A percentile compares a stretch with the other conserved stretches of the same genome.
These are phyloP conservation scores for Salticus scenicus DNA, from an alignment of 2,888 invertebrate genomes.

Conservation along the genomic window DNA sequence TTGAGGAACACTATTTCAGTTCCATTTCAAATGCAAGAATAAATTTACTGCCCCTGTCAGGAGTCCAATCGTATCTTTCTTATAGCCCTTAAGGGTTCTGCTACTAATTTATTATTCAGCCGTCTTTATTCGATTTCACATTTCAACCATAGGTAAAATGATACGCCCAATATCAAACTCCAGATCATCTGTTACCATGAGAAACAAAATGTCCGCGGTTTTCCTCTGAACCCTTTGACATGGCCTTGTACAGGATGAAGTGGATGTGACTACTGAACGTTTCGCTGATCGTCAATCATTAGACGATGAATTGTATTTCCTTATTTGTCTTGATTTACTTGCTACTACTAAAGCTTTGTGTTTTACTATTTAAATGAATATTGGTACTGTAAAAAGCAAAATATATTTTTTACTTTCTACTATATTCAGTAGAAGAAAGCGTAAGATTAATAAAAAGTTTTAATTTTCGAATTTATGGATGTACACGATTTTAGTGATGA, in stretches of 20 bases:
- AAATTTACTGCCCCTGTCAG: slow-evolving; percentile 48
- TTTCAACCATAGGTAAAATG: background rate
- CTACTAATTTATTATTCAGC: slow-evolving; percentile 41
- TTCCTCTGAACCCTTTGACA: background rate
- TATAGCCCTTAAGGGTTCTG: background rate
- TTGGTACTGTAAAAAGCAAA: too few species aligned
- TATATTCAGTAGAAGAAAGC: too few species aligned
- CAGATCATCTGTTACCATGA: slow-evolving; percentile 18
- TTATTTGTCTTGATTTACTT: background rate
- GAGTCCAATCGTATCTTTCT: slow-evolving; percentile 45
- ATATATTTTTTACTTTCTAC: too few species aligned
- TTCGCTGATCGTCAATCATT: slow-evolving; percentile 5
- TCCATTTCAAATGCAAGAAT: slow-evolving; percentile 56
- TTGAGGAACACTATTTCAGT: slow-evolving; percentile 23
- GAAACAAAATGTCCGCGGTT: background rate
- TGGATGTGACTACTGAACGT: background rate
- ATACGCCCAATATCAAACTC: slow-evolving; percentile 35
- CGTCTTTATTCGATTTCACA: slow-evolving; percentile 38
- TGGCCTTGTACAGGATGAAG: background rate
- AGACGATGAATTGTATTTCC: background rate
- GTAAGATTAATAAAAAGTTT: too few species aligned
- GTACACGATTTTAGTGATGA: too few species aligned
- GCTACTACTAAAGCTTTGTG: background rate
- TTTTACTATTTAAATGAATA: too few species aligned
- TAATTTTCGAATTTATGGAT: too few species aligned